phyloP scores from a whole-genome alignment of 2,888 invertebrate genomes.

The Agrilus cyanescens region DNA sequence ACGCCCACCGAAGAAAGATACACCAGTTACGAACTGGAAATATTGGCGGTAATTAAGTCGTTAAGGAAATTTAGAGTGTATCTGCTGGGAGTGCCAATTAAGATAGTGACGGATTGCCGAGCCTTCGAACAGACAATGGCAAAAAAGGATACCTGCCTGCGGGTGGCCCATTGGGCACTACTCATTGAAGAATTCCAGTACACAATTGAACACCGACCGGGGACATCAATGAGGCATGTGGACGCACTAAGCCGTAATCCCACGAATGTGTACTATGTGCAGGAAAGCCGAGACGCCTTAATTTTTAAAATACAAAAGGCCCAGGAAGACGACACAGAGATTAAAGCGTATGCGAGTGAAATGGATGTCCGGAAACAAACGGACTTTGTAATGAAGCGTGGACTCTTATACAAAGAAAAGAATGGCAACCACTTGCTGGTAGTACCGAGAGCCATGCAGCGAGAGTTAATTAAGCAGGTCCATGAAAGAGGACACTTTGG shows the following conservation, averaged over 20 bases:
- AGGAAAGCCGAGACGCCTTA: neutral
- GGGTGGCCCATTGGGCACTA: constrained; percentile 6
- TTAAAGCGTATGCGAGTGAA: too few species aligned
- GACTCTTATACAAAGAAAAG: neutral
- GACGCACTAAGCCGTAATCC: neutral
- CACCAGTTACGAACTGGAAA: constrained; percentile 3
- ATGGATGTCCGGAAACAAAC: too few species aligned
- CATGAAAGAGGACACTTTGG: constrained; percentile 24
- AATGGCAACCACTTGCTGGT: constrained; percentile 13
- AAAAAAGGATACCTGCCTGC: constrained; percentile 2
- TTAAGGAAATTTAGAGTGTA: constrained; percentile 5
- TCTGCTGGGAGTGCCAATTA: constrained; percentile 4
- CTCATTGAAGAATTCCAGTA: constrained; percentile 3
- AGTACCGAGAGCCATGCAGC: constrained; percentile 22
- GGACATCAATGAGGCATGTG: neutral
- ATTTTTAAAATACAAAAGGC: neutral
- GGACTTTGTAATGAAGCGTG: neutral
- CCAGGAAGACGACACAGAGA: neutral
- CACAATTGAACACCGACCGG: neutral
- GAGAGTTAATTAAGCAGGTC: constrained; percentile 19
- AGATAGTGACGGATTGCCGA: constrained; percentile 6
- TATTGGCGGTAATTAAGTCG: constrained; percentile 4
- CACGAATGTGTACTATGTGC: neutral
- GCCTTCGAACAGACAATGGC: constrained; percentile 1
- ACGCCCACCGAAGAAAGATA: neutral